Conservation (phyloP, 2,113 vertebrate genomes). For the Cisticola juncidis region DNA sequence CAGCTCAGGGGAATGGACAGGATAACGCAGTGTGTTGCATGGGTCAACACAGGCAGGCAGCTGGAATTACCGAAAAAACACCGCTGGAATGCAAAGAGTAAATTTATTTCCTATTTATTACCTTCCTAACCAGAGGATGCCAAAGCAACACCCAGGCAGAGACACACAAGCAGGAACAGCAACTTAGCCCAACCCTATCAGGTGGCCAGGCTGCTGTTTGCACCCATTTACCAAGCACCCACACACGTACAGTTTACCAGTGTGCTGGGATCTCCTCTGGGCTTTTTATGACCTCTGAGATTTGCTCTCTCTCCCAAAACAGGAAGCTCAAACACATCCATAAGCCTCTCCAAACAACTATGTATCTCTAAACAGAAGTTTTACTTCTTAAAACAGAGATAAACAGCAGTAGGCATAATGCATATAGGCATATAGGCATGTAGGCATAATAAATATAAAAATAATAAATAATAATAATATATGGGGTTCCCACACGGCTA, state of each 20-base stretch:
- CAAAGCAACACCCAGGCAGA: not conserved
- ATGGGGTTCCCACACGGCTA: not conserved
- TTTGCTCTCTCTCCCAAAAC: not conserved
- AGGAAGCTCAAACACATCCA: not conserved
- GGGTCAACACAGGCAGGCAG: not conserved
- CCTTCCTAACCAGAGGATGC: not conserved
- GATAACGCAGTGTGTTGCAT: not conserved
- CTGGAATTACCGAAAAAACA: fast-evolving
- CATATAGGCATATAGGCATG: too few relatives aligned
- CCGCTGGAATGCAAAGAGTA: not conserved
- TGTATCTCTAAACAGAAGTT: not conserved
- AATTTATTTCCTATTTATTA: not conserved
- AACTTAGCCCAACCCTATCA: not conserved
- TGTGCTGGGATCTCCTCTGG: not conserved
- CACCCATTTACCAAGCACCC: not conserved
- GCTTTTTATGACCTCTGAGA: not conserved
- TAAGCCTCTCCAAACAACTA: not conserved
- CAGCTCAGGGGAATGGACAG: not conserved
- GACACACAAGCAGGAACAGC: not conserved
- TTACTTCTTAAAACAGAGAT: not conserved
- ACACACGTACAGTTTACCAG: fast-evolving
- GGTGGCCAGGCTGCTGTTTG: not conserved
- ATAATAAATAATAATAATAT: too few relatives aligned
- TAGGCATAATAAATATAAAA: too few relatives aligned
- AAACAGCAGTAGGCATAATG: not conserved